Percentiles rank a stretch among this genome's conserved stretches.
phyloP scores from a whole-genome alignment of 2,113 vertebrate species.

The Bos javanicus region DNA sequence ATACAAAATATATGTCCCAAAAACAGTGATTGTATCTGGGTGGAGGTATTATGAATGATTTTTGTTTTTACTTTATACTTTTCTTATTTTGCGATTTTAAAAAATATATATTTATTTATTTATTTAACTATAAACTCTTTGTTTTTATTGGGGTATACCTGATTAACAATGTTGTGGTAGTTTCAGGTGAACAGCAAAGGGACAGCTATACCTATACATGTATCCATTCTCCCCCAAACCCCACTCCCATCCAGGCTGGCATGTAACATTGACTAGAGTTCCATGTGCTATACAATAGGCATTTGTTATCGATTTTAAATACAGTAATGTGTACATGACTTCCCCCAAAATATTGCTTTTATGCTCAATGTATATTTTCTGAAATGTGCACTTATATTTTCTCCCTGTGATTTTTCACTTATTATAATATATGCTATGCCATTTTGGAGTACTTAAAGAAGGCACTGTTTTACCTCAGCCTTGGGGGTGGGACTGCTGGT shows the following conservation, averaged over 20 bases:
- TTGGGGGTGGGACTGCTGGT: neutral
- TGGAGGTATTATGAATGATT: neutral
- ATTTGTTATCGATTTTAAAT: neutral
- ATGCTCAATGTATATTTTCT: neutral
- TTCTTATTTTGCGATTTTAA: neutral
- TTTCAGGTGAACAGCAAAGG: neutral
- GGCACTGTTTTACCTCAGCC: neutral
- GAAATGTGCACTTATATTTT: neutral
- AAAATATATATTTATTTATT: neutral
- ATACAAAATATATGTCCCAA: neutral
- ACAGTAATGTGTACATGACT: neutral
- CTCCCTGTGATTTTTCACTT: neutral
- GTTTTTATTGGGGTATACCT: neutral
- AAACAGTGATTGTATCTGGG: neutral
- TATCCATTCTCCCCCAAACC: neutral
- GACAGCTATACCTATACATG: neutral
- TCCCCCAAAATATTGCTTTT: neutral
- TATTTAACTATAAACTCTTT: neutral
- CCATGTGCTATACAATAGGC: neutral
- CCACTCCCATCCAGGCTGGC: neutral
- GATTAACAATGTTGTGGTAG: neutral
- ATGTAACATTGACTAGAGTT: neutral
- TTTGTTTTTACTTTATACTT: conserved; percentile 21
- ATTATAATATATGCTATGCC: neutral
- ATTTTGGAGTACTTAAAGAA: neutral